Evolutionary conservation across 2,113 vertebrate species (phyloP), one percentile per base, ranked within the genome.

Genomic region (Bufo gargarizans): DNA sequence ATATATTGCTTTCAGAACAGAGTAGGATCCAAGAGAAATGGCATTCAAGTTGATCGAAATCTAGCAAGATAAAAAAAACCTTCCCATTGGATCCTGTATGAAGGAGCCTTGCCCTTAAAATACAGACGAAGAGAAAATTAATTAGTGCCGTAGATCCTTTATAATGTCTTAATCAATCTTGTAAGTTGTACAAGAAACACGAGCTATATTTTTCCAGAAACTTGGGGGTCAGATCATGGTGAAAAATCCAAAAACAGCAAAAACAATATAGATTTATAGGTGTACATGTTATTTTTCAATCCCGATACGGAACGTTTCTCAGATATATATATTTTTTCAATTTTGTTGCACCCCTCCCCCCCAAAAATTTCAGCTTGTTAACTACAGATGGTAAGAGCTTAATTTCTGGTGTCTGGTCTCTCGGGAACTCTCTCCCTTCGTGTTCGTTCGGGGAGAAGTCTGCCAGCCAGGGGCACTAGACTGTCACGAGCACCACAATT

Each of bases 381-480:
- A 6, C 19, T 5, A 19, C 8, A 43, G 56, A 61, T 43, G 59
- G 58, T 63, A 59, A 63, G 80, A 50, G 67, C 4, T 33, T 17
- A n/a, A 45, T 61, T 59, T 19, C 16, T 20, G 76, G 43, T 53
- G 85, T 67, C 59, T 86, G 63, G 85, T 77, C 58, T 78, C 59
- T 86, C 77, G 47, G 77, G 10, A 74, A 47, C 56, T 33, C 79
- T 77, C 69, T 76, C 86, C 58, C 80, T 63, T 13, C 9, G 77
- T 61, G 71, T 74, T 74, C 16, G 6, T 17, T 9, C 6, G 53
- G 71, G 72, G 22, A 77, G 87, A 74, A 77, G 87, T 92, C 93
- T 92, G 91, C 92, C 91, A 91, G 90, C 90, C 92, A 89, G 90
- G 90, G 92, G 91, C 93, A 92, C 91, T 91, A 90, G 91, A 92